These are phyloP conservation scores for Pseudomyrmex concolor DNA, from an alignment of 1,140 invertebrate genomes.

Conservation along the genomic window DNA sequence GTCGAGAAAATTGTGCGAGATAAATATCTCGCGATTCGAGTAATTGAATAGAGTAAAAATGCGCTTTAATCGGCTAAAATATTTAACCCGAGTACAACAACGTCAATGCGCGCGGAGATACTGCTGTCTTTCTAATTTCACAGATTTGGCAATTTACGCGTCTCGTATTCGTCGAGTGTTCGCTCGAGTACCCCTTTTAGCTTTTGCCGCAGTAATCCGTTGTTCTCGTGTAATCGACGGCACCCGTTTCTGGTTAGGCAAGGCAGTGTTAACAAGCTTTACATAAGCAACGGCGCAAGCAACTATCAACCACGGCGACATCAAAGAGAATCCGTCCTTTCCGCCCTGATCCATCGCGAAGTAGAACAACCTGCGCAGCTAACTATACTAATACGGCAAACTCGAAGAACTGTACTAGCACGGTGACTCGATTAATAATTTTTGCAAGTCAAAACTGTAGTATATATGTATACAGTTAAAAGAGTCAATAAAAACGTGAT, in stretches of 20 bases:
- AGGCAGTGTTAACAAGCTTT: conserved; percentile 73
- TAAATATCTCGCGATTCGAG: neutral
- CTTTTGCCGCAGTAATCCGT: neutral
- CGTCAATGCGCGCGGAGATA: neutral
- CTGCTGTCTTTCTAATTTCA: neutral
- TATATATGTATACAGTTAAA: neutral
- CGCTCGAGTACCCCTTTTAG: conserved; percentile 26
- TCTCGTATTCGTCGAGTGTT: neutral
- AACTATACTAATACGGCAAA: conserved; percentile 40
- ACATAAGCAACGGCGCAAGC: conserved; percentile 67
- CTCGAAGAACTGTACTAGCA: conserved; percentile 1
- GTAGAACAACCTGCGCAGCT: conserved; percentile 23
- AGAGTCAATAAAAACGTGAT: neutral
- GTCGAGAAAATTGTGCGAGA: neutral
- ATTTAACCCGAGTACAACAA: neutral
- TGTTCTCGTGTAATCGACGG: conserved; percentile 47
- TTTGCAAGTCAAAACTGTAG: neutral
- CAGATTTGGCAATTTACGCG: neutral
- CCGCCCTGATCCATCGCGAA: conserved; percentile 40
- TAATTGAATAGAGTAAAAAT: conserved; percentile 6
- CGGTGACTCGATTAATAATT: neutral
- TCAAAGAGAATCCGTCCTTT: conserved; percentile 63
- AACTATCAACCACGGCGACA: conserved; percentile 60
- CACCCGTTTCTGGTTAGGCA: conserved; percentile 43
- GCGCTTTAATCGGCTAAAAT: neutral